A percentile compares a stretch with the other conserved stretches of the same genome.
Conservation (phyloP, 2,797 vertebrate genomes). For the Galagoides demidoff region DNA sequence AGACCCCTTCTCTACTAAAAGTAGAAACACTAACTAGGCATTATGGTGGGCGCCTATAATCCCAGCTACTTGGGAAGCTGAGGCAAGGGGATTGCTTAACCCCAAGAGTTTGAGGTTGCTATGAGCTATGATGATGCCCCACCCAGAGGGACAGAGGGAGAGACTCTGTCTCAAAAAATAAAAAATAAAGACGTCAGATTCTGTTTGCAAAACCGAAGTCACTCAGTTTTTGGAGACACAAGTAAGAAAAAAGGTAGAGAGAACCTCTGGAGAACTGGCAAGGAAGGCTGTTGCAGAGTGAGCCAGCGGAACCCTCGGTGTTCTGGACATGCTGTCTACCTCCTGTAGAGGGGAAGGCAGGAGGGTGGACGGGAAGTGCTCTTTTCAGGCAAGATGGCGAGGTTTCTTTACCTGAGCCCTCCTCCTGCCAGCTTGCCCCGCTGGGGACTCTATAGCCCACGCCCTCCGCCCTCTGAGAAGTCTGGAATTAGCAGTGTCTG, state of each 20-base stretch:
- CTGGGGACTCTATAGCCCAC: no score
- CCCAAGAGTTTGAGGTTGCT: no score
- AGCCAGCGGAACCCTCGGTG: neutral
- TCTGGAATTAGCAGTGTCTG: neutral
- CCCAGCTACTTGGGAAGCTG: no score
- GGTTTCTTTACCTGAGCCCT: no score
- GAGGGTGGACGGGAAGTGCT: neutral
- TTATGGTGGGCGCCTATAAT: no score
- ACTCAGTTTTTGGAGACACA: neutral
- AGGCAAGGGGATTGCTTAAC: no score
- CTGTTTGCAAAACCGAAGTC: neutral
- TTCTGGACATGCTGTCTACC: neutral
- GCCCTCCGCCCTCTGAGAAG: neutral
- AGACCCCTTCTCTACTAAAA: no score
- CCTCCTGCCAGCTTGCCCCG: neutral
- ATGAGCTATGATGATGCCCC: no score
- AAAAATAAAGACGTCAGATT: neutral
- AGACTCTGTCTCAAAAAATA: no score
- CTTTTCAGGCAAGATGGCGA: accelerated
- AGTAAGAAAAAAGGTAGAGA: neutral
- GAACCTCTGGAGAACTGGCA: neutral
- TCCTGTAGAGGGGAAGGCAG: neutral
- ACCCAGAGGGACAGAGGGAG: no score
- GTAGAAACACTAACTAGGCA: no score
- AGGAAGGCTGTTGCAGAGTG: neutral